Evolutionary conservation across 2,797 vertebrate genomes (phyloP), one percentile per base, ranked within the genome.

Genomic region (Sebastes aleutianus): DNA sequence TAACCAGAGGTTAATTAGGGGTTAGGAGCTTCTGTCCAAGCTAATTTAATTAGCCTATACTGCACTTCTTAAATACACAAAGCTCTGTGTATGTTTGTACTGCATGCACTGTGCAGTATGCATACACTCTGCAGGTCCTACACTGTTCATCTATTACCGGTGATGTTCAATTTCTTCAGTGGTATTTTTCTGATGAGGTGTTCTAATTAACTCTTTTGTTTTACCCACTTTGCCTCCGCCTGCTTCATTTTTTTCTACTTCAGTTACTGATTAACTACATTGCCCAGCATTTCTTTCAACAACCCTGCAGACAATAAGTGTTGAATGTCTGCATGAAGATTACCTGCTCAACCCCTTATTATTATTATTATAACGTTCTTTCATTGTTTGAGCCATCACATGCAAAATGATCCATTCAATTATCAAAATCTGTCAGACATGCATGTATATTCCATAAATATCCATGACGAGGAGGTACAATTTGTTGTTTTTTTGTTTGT

Each of bases 1-100:
- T 79, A 81, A 80, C 71, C 14, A 3, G 20, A 26, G 62, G 62
- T 80, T 86, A 72, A 88, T 88, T 82, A 82, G 43, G 10, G 72
- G 43, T 74, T 63, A 4, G 59, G 39, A 73, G 67, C 57, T 47
- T 70, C 18, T 36, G n/a, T 74, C 73, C 56, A 31, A 57, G 47
- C 43, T 86, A 53, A 80, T 78, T 79, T 20, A 66, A 84, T 86
- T 82, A 27, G 8, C 36, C 9, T 39, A 31, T 66, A 47, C 24
- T 68, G 13, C 12, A 77, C 61, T 63, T 70, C 14, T 54, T 27
- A 66, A 59, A 39, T 39, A 57, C 29, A 36, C 20, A 2, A 39
- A 31, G 8, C 47, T 29, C 31, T 8, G 26, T 65, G 20, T 26
- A 7, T 76, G 56, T 71, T 14, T 56, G 53, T 39, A 26, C 11